phyloP scores from a whole-genome alignment of 2,797 vertebrate species.

The Sitta carolinensis region DNA sequence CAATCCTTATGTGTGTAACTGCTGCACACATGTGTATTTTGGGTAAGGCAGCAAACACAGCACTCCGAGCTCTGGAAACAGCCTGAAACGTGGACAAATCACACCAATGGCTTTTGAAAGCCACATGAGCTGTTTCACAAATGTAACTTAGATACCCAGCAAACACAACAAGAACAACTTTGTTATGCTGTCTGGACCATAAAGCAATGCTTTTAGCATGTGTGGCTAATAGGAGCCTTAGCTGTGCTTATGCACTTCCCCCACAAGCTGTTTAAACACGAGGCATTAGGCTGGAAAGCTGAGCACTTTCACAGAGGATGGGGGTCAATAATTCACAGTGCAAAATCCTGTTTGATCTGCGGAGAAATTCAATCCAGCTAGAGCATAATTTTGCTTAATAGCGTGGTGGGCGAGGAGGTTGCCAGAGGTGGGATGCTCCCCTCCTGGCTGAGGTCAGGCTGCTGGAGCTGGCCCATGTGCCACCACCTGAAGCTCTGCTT shows the following conservation, averaged over 20 bases:
- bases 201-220: slow-evolving; percentile 1
- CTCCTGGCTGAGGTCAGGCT: slow-evolving; percentile 18
- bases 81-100: background rate
- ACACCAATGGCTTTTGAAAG: background rate
- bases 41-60: background rate
- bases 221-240: background rate
- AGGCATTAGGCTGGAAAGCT: slow-evolving; percentile 3
- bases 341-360: slow-evolving; percentile 48
- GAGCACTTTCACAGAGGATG: background rate
- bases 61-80: background rate
- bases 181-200: background rate
- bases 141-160: background rate
- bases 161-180: background rate
- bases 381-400: slow-evolving; percentile 31
- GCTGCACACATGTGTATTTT: background rate
- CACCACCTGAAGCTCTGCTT: slow-evolving; percentile 37
- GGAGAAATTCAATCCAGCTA: slow-evolving; percentile 24
- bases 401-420: background rate
- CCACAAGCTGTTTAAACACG: background rate
- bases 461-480: background rate
- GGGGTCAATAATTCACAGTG: background rate
- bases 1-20: background rate
- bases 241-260: slow-evolving; percentile 1
- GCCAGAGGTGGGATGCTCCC: slow-evolving; percentile 8
- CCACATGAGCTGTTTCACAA: background rate